Conservation (phyloP, 2,113 vertebrate species). For the Cathartes aura region DNA sequence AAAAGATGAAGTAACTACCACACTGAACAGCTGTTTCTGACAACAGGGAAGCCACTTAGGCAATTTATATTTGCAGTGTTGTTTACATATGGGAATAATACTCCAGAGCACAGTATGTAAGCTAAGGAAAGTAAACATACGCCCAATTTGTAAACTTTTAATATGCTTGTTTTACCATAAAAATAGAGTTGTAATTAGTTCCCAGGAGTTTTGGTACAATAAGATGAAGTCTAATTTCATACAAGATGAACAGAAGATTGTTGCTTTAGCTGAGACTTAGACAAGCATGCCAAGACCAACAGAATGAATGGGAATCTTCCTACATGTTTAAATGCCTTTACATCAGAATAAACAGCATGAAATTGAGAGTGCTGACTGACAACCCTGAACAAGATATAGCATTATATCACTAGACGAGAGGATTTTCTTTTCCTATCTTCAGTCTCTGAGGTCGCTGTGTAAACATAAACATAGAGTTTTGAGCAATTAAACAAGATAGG, state of each 20-base stretch:
- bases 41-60: not conserved
- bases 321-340: not conserved
- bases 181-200: constrained; percentile 38
- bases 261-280: not conserved
- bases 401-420: not conserved
- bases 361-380: not conserved
- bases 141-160: constrained; percentile 55
- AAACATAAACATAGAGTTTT: not conserved
- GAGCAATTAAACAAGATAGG: not conserved
- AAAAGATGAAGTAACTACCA: not conserved
- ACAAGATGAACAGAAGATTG: not conserved
- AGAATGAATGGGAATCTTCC: constrained; percentile 8
- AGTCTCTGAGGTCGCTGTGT: not conserved
- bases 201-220: constrained; percentile 20
- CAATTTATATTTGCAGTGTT: constrained; percentile 29
- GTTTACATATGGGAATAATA: constrained; percentile 16
- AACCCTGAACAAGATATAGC: not conserved
- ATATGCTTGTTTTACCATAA: constrained; percentile 31
- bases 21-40: not conserved
- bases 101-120: constrained; percentile 2
- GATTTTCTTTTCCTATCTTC: not conserved
- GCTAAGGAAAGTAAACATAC: constrained; percentile 27
- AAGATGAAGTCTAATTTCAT: constrained; percentile 9
- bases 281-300: not conserved
- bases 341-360: not conserved